A percentile compares a stretch with the other conserved stretches of the same genome.
Conservation (phyloP, 2,113 vertebrate species). For the Datnioides undecimradiatus region DNA sequence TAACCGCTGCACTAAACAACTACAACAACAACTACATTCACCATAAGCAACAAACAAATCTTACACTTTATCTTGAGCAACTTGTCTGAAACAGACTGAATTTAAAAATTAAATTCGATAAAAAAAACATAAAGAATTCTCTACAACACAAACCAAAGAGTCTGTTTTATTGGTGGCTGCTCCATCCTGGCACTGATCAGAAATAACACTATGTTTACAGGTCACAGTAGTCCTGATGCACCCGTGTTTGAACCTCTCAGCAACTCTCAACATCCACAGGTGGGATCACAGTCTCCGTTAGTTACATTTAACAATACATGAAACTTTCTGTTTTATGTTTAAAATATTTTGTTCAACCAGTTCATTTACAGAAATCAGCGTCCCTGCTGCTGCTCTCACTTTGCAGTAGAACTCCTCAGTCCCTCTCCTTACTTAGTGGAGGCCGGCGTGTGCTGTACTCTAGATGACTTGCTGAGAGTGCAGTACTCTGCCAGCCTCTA, state of each 20-base stretch:
- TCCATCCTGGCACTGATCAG: neutral
- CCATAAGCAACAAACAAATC: neutral
- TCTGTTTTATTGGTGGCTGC: neutral
- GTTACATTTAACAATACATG: neutral
- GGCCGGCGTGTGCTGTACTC: constrained; percentile 50
- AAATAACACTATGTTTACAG: neutral
- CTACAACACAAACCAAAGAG: neutral
- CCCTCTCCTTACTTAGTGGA: constrained; percentile 23
- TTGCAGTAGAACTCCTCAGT: constrained; percentile 33
- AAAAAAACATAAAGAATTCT: neutral
- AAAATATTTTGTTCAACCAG: neutral
- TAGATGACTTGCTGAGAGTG: constrained; percentile 74
- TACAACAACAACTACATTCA: neutral
- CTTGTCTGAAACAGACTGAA: neutral
- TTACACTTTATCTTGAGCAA: neutral
- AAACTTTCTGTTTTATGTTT: neutral
- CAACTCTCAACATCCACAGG: neutral
- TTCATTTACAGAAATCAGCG: neutral
- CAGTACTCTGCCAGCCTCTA: constrained; percentile 63
- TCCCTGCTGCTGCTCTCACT: constrained; percentile 5
- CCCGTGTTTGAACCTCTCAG: neutral
- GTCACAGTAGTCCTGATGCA: neutral
- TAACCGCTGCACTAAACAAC: neutral
- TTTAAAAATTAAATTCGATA: neutral
- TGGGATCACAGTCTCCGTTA: neutral